phyloP scores from a whole-genome alignment of 2,113 vertebrate genomes.

The Alaudala cheleensis region DNA sequence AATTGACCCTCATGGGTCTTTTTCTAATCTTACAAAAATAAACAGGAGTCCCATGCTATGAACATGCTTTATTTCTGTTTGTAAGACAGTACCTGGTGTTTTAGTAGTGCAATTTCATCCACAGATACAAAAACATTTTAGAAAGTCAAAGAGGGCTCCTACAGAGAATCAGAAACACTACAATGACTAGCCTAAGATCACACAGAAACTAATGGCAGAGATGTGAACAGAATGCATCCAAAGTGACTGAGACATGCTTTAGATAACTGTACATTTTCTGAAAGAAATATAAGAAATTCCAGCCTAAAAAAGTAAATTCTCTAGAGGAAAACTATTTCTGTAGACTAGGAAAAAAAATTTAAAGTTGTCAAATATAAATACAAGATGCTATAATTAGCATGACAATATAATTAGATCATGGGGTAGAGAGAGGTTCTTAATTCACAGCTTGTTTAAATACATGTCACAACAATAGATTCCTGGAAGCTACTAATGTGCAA shows the following conservation, averaged over 20 bases:
- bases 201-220: background rate
- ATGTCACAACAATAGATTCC: slow-evolving; percentile 70
- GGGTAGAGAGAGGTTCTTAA: slow-evolving; percentile 30
- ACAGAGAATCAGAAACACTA: slow-evolving; percentile 26
- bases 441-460: slow-evolving; percentile 64
- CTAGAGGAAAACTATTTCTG: background rate
- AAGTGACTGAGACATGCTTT: background rate
- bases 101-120: slow-evolving; percentile 21
- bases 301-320: slow-evolving; percentile 19
- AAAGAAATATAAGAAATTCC: background rate
- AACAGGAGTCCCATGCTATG: background rate
- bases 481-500: slow-evolving; percentile 69
- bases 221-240: background rate
- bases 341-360: slow-evolving; percentile 45
- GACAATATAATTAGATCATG: slow-evolving; percentile 54
- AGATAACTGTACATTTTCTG: background rate
- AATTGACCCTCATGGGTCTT: background rate
- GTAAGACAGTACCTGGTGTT: background rate
- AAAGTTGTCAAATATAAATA: slow-evolving; percentile 46
- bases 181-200: slow-evolving; percentile 21
- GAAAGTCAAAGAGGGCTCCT: slow-evolving; percentile 9
- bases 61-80: background rate
- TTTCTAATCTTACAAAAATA: background rate
- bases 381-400: background rate
- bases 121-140: slow-evolving; percentile 21